Evolutionary conservation across 2,797 vertebrate species (phyloP).

Genomic region (Hippopotamyrus pictus): DNA sequence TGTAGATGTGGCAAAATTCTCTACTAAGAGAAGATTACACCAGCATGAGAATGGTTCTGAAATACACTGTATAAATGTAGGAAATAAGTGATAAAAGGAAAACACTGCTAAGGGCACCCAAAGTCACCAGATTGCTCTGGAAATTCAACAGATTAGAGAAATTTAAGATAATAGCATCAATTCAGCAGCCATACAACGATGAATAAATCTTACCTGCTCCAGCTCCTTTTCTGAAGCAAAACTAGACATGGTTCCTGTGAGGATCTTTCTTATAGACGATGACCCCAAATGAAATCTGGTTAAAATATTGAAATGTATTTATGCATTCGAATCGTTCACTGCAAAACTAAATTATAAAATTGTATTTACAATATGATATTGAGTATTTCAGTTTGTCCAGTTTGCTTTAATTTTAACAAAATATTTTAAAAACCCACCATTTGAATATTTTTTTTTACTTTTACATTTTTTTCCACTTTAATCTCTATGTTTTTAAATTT

Average conservation of each 20-base stretch:
- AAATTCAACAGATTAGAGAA: not conserved
- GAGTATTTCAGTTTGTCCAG: not conserved
- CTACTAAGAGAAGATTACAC: not conserved
- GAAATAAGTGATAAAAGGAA: not conserved
- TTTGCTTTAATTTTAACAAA: not conserved
- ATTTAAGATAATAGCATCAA: not conserved
- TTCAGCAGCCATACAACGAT: not conserved
- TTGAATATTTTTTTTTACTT: not conserved
- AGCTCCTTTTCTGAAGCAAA: conserved; percentile 23
- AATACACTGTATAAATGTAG: not conserved
- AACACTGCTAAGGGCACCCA: not conserved
- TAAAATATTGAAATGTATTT: not conserved
- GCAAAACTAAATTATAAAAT: not conserved
- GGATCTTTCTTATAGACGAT: conserved; percentile 16
- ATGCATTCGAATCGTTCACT: not conserved
- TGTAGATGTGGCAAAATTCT: not conserved
- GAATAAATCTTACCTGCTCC: conserved; percentile 21
- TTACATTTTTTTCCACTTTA: not conserved
- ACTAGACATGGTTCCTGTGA: conserved; percentile 18
- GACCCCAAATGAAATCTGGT: conserved; percentile 28
- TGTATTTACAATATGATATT: not conserved
- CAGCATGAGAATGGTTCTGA: not conserved
- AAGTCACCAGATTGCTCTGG: not conserved
- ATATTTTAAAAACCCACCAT: not conserved
- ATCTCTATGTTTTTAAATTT: not conserved